phyloP scores from a whole-genome alignment of 2,113 vertebrate genomes.

The Plotosus lineatus region DNA sequence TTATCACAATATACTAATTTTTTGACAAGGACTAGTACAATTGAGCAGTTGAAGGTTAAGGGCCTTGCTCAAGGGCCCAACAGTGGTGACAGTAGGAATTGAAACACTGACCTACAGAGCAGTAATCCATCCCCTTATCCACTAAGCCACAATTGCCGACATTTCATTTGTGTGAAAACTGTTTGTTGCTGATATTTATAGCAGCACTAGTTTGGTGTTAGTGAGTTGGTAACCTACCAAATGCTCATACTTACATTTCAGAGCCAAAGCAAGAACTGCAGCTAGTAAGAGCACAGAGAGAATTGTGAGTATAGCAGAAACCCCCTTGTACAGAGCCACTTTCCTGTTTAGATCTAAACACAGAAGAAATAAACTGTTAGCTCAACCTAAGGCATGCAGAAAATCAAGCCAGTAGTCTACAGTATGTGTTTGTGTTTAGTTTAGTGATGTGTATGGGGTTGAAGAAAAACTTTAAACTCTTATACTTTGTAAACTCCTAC shows the following conservation, averaged over 20 bases:
- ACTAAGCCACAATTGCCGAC: too few relatives aligned
- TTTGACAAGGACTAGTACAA: too few relatives aligned
- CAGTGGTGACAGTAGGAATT: too few relatives aligned
- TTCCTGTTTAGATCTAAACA: constrained; percentile 30
- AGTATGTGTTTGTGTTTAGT: background rate
- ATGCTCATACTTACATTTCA: constrained; percentile 63
- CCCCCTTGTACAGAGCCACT: constrained; percentile 45
- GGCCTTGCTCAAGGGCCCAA: too few relatives aligned
- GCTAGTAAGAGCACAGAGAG: constrained; percentile 61
- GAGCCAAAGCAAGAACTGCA: constrained; percentile 46
- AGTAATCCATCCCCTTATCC: too few relatives aligned
- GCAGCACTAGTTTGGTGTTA: background rate
- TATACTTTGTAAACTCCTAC: too few relatives aligned
- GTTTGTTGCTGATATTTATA: background rate
- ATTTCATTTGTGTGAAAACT: too few relatives aligned
- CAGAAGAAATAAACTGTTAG: background rate
- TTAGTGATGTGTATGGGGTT: too few relatives aligned
- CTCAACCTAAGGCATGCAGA: background rate
- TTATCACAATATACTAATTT: too few relatives aligned
- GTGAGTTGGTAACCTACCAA: background rate
- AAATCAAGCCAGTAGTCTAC: background rate
- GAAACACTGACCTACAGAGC: too few relatives aligned
- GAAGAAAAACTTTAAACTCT: too few relatives aligned
- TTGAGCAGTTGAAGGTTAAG: too few relatives aligned
- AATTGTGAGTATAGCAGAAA: constrained; percentile 54